Conservation (phyloP, 2,113 vertebrate genomes). For the Sinocyclocheilus maitianheensis region DNA sequence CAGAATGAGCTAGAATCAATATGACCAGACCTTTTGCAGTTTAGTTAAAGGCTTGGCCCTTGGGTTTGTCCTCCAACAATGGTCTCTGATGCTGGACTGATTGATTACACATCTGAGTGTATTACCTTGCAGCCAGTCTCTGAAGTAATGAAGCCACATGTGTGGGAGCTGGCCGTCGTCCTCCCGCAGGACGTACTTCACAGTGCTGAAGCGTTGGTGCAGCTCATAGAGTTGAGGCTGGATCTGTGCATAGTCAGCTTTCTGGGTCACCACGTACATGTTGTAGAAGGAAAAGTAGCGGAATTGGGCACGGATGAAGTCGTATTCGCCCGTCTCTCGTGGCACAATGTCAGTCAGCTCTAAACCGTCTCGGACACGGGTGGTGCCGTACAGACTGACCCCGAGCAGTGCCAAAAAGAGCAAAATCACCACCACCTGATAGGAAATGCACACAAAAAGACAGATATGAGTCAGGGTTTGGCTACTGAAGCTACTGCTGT, state of each 20-base stretch:
- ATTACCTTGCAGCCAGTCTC: slow-evolving; percentile 98
- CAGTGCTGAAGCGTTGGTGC: slow-evolving; percentile 86
- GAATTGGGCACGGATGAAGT: slow-evolving; percentile 97
- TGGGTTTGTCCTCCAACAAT: neutral
- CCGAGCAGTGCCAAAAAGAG: slow-evolving; percentile 91
- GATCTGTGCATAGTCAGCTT: slow-evolving; percentile 87
- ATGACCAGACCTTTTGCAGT: neutral
- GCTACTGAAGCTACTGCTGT: slow-evolving; percentile 18
- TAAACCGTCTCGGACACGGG: slow-evolving; percentile 90
- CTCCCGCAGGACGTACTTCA: slow-evolving; percentile 89
- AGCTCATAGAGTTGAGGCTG: slow-evolving; percentile 92
- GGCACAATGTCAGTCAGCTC: slow-evolving; percentile 97
- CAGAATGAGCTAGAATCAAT: neutral
- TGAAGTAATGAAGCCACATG: slow-evolving; percentile 98
- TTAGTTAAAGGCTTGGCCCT: neutral
- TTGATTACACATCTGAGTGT: neutral
- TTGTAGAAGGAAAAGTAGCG: slow-evolving; percentile 99
- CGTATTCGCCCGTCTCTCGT: slow-evolving; percentile 93
- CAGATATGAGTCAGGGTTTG: slow-evolving; percentile 38
- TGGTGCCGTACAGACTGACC: slow-evolving; percentile 95
- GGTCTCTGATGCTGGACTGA: neutral
- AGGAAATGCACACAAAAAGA: slow-evolving; percentile 48
- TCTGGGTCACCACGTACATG: slow-evolving; percentile 97
- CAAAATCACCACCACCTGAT: slow-evolving; percentile 89
- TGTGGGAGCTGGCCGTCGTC: slow-evolving; percentile 88